Evolutionary conservation across 2,888 invertebrate genomes (phyloP), one percentile per base, ranked within the genome.

Genomic region (Cordylochernes scorpioides): DNA sequence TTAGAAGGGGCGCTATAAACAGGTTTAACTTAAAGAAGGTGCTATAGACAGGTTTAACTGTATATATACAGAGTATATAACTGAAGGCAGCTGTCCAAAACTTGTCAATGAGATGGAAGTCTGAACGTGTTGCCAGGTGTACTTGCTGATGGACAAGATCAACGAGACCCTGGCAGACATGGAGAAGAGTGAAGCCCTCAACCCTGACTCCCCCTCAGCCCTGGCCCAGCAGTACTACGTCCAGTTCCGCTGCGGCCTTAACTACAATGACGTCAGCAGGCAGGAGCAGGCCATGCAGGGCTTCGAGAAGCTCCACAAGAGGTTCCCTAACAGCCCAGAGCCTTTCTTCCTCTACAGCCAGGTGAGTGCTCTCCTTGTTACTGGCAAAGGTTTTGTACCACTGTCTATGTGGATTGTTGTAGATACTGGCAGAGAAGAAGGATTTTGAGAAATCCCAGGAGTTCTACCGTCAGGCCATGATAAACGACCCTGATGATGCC

Each of bases 311-410:
- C 67, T 73, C 12, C 60, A 75, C 16, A 64, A 70, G 31, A 68
- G 67, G 46, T 84, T 78, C 53, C 77, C 82, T 1, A 60, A 65
- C 25, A 78, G 75, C 50, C 64, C 72, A 3, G 88, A 91, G 52
- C 74, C 74, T 34, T 78, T 71, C 47, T 71, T 74, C 32, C 55
- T 88, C 18, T 82, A 70, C 62, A 86, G 80, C 29, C 80, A 86
- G 63, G 82, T 63, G 50, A 39, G 31, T 15, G 6, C 14, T 24
- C 15, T 18, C 24, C 19, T 24, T 18, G 6, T 28, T 29, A n/a
- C n/a, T n/a, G n/a, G n/a, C n/a, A n/a, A n/a, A n/a, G n/a, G n/a
- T n/a, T n/a, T n/a, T n/a, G n/a, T n/a, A n/a, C n/a, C n/a, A n/a
- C n/a, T n/a, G n/a, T n/a, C n/a, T n/a, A n/a, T n/a, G n/a, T n/a